Evolutionary conservation across 2,888 invertebrate species (phyloP).

Genomic region (Anodontia alba): DNA sequence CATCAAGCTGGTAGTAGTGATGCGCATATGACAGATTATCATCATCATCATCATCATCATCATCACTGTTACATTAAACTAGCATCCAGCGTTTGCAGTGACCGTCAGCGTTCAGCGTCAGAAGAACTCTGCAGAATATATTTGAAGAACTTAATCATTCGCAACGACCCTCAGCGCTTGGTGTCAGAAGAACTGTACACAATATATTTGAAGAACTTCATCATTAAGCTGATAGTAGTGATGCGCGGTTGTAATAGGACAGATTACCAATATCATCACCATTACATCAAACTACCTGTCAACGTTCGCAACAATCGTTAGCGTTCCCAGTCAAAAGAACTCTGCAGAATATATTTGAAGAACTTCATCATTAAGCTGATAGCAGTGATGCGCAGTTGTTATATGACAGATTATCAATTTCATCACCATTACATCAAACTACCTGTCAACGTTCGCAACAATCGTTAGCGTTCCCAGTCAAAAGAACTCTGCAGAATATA

Average conservation of each 20-base stretch:
- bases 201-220: not conserved
- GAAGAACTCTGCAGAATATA: not conserved
- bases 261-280: not conserved
- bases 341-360: not conserved
- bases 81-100: not conserved
- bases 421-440: not conserved
- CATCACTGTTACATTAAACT: not conserved
- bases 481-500: too few species aligned
- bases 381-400: not conserved
- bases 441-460: too few species aligned
- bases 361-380: not conserved
- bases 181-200: not conserved
- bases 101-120: conserved; percentile 23
- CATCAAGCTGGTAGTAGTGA: not conserved
- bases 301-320: conserved; percentile 5
- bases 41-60: not conserved
- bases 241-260: not conserved
- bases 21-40: not conserved
- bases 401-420: not conserved
- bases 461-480: too few species aligned
- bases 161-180: not conserved
- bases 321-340: conserved; percentile 9
- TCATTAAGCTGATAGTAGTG: not conserved
- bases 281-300: too few species aligned
- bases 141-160: not conserved